These are phyloP conservation scores for Nannospalax galili DNA, from an alignment of 2,113 vertebrate genomes.

Conservation along the genomic window DNA sequence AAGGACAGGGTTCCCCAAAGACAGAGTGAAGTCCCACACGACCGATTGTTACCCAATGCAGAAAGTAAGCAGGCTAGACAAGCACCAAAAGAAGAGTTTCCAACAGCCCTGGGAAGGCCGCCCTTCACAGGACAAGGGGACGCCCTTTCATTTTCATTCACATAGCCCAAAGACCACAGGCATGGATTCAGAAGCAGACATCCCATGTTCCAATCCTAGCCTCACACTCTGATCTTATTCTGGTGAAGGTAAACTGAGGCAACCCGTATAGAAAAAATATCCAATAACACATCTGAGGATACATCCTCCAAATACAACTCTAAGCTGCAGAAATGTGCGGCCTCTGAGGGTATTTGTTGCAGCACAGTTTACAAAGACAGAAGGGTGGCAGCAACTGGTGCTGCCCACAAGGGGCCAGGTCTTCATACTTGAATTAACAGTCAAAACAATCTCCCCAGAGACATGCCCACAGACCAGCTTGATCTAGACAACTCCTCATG, in stretches of 20 bases:
- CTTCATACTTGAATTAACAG: neutral
- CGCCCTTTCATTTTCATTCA: neutral
- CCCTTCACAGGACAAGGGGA: neutral
- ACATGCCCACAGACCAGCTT: neutral
- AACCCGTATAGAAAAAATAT: neutral
- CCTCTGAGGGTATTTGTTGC: neutral
- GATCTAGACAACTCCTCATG: neutral
- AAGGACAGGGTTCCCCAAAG: neutral
- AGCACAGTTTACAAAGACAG: neutral
- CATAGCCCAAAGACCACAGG: too few relatives aligned
- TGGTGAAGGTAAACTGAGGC: neutral
- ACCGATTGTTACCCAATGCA: neutral
- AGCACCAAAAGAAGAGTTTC: neutral
- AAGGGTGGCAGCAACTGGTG: neutral
- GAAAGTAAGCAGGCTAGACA: neutral
- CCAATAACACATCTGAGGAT: neutral
- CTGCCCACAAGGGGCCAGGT: neutral
- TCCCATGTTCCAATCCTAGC: neutral
- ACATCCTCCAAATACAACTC: neutral
- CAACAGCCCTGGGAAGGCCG: neutral
- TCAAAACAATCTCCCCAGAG: neutral
- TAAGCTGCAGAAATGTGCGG: neutral
- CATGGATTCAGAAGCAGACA: neutral
- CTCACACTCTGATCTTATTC: too few relatives aligned
- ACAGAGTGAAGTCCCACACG: neutral